Base-by-base conservation (phyloP, 2,113 vertebrate genomes). In the Clarias magur region DNA sequence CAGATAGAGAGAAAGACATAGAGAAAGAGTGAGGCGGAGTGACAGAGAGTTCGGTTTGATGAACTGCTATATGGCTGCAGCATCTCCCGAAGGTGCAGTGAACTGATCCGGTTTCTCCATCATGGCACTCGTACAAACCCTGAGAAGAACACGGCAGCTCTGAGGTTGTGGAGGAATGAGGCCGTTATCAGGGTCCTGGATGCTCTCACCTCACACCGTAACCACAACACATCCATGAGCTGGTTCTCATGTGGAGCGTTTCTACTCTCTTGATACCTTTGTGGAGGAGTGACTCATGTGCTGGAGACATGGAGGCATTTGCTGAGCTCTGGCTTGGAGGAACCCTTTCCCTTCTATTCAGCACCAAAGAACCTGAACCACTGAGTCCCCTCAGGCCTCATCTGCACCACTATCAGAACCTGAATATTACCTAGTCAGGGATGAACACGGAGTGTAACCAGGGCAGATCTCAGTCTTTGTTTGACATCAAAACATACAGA, bases 391-490 rank as follows among this genome's bases (percentile, higher is more conserved):
- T 2, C n/a, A 57, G 76, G 12, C n/a, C 30, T 30, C 25, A 56
- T 27, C 17, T 56, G 25, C n/a, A 30, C 76, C 6, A 19, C 53
- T 4, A 19, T 57, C 76, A 57, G 15, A 57, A 57, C n/a, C n/a
- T n/a, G 59, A 59, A 80, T 54, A 16, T 80, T 80, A 57, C 12
- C 3, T 4, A 30, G 59, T 80, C 15, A 59, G 8, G 59, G 3
- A n/a, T 59, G 13, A 79, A 79, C 25, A 15, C 48, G 27, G 25
- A n/a, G 75, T 79, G 75, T 27, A 79, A 15, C 75, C 3, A n/a
- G 75, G 76, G 76, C n/a, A 57, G 54, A 79, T 79, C 76, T 8
- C 54, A 30, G 75, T n/a, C 42, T 54, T 25, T 75, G 72, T 75
- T 75, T 75, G 53, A 75, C 73, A 76, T 27, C 53, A 54, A 79